Evolutionary conservation across 2,113 vertebrate species (phyloP), one percentile per base, ranked within the genome.

Genomic region (Alaudala cheleensis): DNA sequence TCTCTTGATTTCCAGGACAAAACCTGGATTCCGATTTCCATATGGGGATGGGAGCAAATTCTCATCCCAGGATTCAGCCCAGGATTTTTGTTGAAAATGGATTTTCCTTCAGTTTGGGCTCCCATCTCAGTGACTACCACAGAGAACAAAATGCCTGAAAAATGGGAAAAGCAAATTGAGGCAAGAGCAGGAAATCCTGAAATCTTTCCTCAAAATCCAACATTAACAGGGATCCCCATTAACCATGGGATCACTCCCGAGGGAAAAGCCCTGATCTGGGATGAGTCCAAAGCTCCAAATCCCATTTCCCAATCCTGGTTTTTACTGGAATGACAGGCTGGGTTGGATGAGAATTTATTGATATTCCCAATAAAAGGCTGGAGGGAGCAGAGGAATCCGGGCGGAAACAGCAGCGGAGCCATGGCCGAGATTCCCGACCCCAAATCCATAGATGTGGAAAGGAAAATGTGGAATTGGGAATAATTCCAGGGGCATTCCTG

Each of bases 71-170:
- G 49, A 24, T 58, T 69, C 5, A 29, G 37, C 3, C 56, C 6
- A 4, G 2, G 0, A 51, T 86, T 67, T 0, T 29, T 5, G 18
- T 15, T 29, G 9, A 64, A 49, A 60, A 49, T 1, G 0, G 2
- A 33, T 49, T 50, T 1, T 14, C 25, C 25, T 16, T 33, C 65
- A 25, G 1, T 26, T 29, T 6, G 19, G 40, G 10, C 71, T 25
- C 7, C 20, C 2, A 0, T 21, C 7, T 40, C 12, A 29, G 7
- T 2, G 1, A 0, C 40, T 53, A 37, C 42, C 13, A 23, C 1
- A 6, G 49, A 17, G 57, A 54, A 15, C 1, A 3, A 45, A 94
- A 58, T 0, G 2, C 64, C 70, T 31, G 50, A 60, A 33, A 28
- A 58, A 53, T 0, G 1, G 57, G 53, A 39, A 62, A 49, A 49